Evolutionary conservation across 1,140 invertebrate genomes (phyloP).

Genomic region (Asobara japonica): DNA sequence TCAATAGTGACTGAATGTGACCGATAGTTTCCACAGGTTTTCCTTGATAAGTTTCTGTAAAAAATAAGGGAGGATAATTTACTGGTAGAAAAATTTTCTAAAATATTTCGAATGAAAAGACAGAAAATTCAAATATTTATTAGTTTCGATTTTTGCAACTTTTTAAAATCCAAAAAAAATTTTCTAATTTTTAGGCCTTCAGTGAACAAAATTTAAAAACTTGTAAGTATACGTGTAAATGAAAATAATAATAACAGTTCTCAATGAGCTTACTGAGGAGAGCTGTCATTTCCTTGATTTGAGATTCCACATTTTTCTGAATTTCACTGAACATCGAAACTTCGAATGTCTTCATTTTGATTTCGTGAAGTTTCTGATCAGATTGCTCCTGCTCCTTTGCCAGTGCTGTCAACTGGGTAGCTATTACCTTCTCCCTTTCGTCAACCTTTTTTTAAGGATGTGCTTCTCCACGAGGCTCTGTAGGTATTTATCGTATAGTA

Average conservation of each 20-base stretch:
- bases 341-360: slow-evolving; percentile 39
- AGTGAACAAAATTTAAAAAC: too few species aligned
- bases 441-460: slow-evolving; percentile 39
- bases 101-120: too few species aligned
- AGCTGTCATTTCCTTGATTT: slow-evolving; percentile 23
- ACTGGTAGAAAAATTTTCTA: too few species aligned
- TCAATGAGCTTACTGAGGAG: slow-evolving; percentile 30
- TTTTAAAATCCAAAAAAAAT: too few species aligned
- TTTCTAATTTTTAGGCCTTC: too few species aligned
- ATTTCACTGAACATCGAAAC: slow-evolving; percentile 28
- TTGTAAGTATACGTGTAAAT: too few species aligned
- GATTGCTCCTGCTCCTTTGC: slow-evolving; percentile 38
- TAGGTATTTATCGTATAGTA: slow-evolving; percentile 47
- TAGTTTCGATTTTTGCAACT: too few species aligned
- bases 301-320: slow-evolving; percentile 34
- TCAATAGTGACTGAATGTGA: slow-evolving; percentile 33
- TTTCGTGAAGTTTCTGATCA: slow-evolving; percentile 37
- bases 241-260: too few species aligned
- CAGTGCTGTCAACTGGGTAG: slow-evolving; percentile 39
- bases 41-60: not conserved
- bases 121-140: too few species aligned
- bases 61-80: too few species aligned
- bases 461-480: slow-evolving; percentile 36
- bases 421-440: slow-evolving; percentile 30
- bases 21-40: slow-evolving; percentile 24